These are phyloP conservation scores for Sparidentex hasta DNA, from an alignment of 2,797 vertebrate species.

Conservation along the genomic window DNA sequence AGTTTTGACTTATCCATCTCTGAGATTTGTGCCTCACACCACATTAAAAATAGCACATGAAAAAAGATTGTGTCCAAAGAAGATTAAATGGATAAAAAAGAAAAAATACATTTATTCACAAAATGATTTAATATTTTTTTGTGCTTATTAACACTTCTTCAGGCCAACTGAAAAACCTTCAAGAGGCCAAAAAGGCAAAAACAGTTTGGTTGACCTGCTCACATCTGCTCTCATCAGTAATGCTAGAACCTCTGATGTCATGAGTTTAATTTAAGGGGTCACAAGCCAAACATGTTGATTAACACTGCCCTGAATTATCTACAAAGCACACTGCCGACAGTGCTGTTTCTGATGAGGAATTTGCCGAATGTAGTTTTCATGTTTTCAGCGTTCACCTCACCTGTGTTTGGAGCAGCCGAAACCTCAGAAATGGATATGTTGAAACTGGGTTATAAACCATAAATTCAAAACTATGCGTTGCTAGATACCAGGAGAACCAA, in stretches of 20 bases:
- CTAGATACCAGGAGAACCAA: neutral
- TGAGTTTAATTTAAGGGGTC: neutral
- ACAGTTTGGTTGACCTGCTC: neutral
- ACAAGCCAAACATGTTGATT: too few relatives aligned
- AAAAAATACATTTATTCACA: neutral
- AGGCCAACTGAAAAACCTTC: neutral
- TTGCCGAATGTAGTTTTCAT: neutral
- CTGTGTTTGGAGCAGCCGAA: neutral
- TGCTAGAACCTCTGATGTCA: neutral
- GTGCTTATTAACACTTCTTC: too few relatives aligned
- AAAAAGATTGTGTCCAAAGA: neutral
- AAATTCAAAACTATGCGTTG: neutral
- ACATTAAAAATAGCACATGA: neutral
- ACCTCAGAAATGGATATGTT: neutral
- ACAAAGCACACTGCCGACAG: too few relatives aligned
- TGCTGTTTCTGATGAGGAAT: neutral
- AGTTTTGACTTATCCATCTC: neutral
- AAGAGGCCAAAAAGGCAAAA: neutral
- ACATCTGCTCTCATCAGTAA: neutral
- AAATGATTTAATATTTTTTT: neutral
- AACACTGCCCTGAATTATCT: too few relatives aligned
- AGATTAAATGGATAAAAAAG: neutral
- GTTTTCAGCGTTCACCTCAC: neutral
- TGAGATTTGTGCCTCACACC: neutral
- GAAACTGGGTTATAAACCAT: neutral